Evolutionary conservation across 2,113 vertebrate species (phyloP).

Genomic region (Recurvirostra avosetta): DNA sequence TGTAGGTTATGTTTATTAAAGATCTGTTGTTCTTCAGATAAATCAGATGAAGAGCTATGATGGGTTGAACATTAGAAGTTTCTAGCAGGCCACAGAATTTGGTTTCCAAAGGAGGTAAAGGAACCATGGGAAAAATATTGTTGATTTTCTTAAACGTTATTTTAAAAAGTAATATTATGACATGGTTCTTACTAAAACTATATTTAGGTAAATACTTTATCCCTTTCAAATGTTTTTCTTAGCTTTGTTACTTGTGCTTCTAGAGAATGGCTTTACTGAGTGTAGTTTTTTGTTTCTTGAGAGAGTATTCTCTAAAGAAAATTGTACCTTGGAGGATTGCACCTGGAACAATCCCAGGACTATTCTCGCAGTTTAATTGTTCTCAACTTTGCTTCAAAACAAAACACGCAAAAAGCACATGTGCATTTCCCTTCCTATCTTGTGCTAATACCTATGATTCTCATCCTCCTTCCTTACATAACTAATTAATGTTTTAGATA

Average conservation of each 20-base stretch:
- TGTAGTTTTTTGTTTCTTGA: background rate
- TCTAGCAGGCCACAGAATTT: background rate
- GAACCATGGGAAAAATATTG: background rate
- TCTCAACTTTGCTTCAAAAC: background rate
- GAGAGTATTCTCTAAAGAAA: background rate
- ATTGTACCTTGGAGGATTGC: background rate
- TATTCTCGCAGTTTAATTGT: background rate
- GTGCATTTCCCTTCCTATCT: background rate
- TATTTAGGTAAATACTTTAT: background rate
- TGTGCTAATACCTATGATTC: background rate
- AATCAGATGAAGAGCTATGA: background rate
- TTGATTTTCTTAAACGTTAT: background rate
- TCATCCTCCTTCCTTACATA: background rate
- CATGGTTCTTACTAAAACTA: background rate
- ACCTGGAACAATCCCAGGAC: background rate
- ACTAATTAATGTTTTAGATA: background rate
- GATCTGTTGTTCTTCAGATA: background rate
- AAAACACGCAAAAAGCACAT: fast-evolving
- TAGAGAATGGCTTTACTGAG: background rate
- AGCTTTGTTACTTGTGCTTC: background rate
- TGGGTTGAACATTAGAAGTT: background rate
- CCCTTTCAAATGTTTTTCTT: background rate
- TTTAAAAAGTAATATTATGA: background rate
- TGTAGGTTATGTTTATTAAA: background rate
- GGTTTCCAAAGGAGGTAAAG: background rate